These are phyloP conservation scores for Pagrus major DNA, from an alignment of 2,113 vertebrate genomes.

Conservation along the genomic window DNA sequence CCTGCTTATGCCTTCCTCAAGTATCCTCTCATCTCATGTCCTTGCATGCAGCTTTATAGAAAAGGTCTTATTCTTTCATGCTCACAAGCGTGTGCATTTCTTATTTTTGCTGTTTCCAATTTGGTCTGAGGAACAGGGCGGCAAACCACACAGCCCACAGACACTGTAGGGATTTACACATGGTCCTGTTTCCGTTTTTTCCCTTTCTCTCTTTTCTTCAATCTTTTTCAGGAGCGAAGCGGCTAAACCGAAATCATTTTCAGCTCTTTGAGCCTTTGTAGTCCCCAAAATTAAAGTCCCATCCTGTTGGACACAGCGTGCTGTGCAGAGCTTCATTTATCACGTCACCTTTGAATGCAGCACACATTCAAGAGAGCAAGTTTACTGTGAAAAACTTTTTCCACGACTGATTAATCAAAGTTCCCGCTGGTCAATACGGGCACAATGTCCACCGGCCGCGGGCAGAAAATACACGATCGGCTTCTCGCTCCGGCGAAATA, in stretches of 20 bases:
- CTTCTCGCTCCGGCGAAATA: background rate
- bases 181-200: background rate
- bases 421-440: slow-evolving; percentile 11
- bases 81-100: slow-evolving; percentile 54
- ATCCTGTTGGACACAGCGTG: background rate
- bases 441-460: background rate
- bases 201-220: slow-evolving; percentile 7
- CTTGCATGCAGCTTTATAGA: slow-evolving; percentile 21
- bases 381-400: slow-evolving; percentile 22
- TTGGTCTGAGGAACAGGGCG: slow-evolving; percentile 30
- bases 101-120: slow-evolving; percentile 60
- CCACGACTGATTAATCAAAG: slow-evolving; percentile 16
- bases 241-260: slow-evolving; percentile 43
- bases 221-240: slow-evolving; percentile 49
- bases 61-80: slow-evolving; percentile 26
- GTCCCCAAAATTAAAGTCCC: slow-evolving; percentile 32
- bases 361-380: background rate
- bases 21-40: slow-evolving; percentile 32
- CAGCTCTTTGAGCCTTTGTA: background rate
- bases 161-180: slow-evolving; percentile 26
- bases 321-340: slow-evolving; percentile 34
- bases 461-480: background rate
- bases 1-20: background rate
- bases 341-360: slow-evolving; percentile 40
- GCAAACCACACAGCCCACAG: slow-evolving; percentile 38